Evolutionary conservation across 2,113 vertebrate species (phyloP), one percentile per base, ranked within the genome.

Genomic region (Embiotoca jacksoni): DNA sequence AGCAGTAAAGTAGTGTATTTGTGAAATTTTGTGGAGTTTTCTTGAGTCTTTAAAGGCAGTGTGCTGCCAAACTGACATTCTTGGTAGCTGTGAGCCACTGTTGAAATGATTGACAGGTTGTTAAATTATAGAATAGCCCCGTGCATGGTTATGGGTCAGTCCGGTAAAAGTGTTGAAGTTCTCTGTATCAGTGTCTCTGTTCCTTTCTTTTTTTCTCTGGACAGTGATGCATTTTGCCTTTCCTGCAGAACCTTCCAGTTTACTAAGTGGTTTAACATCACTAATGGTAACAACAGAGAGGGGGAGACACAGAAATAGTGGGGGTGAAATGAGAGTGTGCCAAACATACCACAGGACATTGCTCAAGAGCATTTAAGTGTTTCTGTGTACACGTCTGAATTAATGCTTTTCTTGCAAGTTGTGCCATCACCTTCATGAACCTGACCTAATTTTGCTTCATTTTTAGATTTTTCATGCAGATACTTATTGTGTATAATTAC

Each of bases 31-130:
- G 44, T 35, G 33, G 44, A 54, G 36, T 35, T 75, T 82, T 13
- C 9, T 37, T 10, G 11, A 44, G 44, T 73, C 36, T 82, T 80
- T 60, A 79, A 78, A 81, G 15, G 30, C n/a, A 49, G 9, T 13
- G 11, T 75, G 44, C 15, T 61, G 31, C 16, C 60, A 59, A 31
- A 67, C 62, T 9, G 44, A 66, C 57, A 67, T 50, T 8, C 23
- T 7, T 31, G 6, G 61, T 73, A 56, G 37, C 54, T 72, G 68
- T 65, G 64, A 81, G 47, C 11, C 35, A 31, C 65, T 84, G 81
- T 61, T 84, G 69, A 85, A 78, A 74, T 89, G 86, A 91, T n/a
- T 91, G 91, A 87, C 84, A 84, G 82, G 78, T 53, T 81, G 83
- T 63, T 88, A 83, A 90, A 83, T 92, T 80, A 82, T 72, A 65